phyloP scores from a whole-genome alignment of 2,888 invertebrate genomes.

The Omphaloscelis lunosa region DNA sequence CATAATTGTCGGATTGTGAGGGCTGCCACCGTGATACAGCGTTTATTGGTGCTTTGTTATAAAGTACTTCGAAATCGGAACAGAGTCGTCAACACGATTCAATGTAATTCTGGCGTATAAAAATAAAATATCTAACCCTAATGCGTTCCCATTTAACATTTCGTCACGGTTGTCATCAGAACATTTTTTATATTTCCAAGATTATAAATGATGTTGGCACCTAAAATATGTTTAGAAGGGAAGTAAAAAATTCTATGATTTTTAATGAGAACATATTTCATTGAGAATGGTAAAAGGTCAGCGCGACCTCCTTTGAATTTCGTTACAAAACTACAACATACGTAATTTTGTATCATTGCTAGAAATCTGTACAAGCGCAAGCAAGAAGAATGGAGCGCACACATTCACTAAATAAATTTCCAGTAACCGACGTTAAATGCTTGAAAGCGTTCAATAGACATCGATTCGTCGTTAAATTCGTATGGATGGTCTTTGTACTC shows the following conservation, averaged over 20 bases:
- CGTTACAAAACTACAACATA: slow-evolving; percentile 54
- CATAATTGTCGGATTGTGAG: slow-evolving; percentile 63
- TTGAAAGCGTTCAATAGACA: slow-evolving; percentile 59
- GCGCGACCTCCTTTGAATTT: slow-evolving; percentile 47
- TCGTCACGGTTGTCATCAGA: slow-evolving; percentile 61
- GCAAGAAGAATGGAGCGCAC: slow-evolving; percentile 31
- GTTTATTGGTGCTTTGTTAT: slow-evolving; percentile 69
- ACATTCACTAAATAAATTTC: slow-evolving; percentile 57
- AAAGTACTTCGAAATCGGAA: slow-evolving; percentile 46
- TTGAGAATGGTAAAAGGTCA: slow-evolving; percentile 55
- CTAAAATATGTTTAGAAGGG: slow-evolving; percentile 50
- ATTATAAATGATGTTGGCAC: slow-evolving; percentile 60
- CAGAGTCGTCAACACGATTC: slow-evolving; percentile 25
- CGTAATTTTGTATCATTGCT: slow-evolving; percentile 52
- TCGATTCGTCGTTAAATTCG: slow-evolving; percentile 60
- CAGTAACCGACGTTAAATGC: slow-evolving; percentile 44
- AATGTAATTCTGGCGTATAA: slow-evolving; percentile 25
- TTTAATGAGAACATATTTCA: slow-evolving; percentile 50
- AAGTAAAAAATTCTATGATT: slow-evolving; percentile 48
- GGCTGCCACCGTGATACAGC: slow-evolving; percentile 59
- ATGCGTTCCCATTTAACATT: slow-evolving; percentile 57
- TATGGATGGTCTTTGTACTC: slow-evolving; percentile 61
- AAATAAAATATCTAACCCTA: slow-evolving; percentile 46
- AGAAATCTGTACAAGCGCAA: slow-evolving; percentile 45
- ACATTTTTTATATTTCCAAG: slow-evolving; percentile 53